These are phyloP conservation scores for Strigamia transsilvanica DNA, from an alignment of 2,888 invertebrate species.

Conservation along the genomic window DNA sequence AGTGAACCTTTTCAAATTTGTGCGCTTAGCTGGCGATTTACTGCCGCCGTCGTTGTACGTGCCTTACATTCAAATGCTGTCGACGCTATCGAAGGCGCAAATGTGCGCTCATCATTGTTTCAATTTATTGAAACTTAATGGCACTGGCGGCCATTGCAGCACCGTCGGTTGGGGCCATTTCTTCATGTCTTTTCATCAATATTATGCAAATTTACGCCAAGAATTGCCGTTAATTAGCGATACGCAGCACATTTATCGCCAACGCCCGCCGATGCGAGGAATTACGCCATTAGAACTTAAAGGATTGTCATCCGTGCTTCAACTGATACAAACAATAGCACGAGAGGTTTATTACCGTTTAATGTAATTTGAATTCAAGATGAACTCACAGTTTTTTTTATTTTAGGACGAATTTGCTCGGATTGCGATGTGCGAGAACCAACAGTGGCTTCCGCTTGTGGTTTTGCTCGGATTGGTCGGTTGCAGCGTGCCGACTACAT, in stretches of 20 bases:
- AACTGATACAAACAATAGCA: constrained; percentile 80
- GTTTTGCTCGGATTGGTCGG: constrained; percentile 82
- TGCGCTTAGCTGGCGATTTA: constrained; percentile 85
- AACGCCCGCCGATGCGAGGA: constrained; percentile 65
- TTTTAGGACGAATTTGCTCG: constrained; percentile 79
- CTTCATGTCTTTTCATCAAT: constrained; percentile 76
- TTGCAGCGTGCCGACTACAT: constrained; percentile 82
- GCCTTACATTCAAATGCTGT: constrained; percentile 85
- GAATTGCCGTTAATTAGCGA: constrained; percentile 71
- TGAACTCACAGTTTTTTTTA: constrained; percentile 4
- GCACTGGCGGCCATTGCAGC: constrained; percentile 65
- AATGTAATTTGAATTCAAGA: background rate
- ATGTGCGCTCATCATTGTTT: constrained; percentile 82
- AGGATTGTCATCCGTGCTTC: constrained; percentile 82
- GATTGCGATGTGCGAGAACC: constrained; percentile 83
- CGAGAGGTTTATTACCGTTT: constrained; percentile 61
- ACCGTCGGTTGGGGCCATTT: constrained; percentile 84
- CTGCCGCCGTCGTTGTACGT: constrained; percentile 84
- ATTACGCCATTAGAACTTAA: constrained; percentile 84
- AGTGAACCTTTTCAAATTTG: constrained; percentile 85
- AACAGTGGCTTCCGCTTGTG: constrained; percentile 84
- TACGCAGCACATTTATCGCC: constrained; percentile 64
- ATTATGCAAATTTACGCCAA: constrained; percentile 67
- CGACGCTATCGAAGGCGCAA: constrained; percentile 77
- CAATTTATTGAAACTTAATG: constrained; percentile 77